These are phyloP conservation scores for Macropis europaea DNA, from an alignment of 2,888 invertebrate genomes.

Conservation along the genomic window DNA sequence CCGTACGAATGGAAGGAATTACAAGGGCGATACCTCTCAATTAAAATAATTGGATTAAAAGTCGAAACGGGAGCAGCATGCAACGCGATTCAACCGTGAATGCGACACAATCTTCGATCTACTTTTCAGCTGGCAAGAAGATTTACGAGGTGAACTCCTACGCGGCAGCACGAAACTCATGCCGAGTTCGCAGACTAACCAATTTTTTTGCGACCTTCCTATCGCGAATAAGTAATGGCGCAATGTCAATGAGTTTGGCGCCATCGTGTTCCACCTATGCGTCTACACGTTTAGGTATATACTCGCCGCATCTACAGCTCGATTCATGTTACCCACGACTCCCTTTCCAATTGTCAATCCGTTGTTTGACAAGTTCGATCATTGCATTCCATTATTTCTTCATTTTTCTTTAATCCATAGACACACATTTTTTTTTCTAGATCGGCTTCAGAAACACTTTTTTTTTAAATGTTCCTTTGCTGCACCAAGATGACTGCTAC, in stretches of 20 bases:
- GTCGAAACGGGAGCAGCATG: constrained; percentile 37
- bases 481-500: too few species aligned
- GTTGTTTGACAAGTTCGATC: too few species aligned
- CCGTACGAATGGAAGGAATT: constrained; percentile 32
- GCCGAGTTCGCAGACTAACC: constrained; percentile 21
- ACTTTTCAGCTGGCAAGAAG: constrained; percentile 47
- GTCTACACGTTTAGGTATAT: constrained; percentile 21
- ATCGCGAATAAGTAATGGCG: constrained; percentile 53
- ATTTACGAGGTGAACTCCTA: constrained; percentile 60
- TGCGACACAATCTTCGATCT: constrained; percentile 61
- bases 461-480: too few species aligned
- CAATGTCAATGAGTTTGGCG: constrained; percentile 66
- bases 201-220: constrained; percentile 49
- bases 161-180: constrained; percentile 33
- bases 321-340: constrained; percentile 9
- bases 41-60: constrained; percentile 57
- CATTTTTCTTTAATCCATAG: too few species aligned
- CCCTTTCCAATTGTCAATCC: too few species aligned
- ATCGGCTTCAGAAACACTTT: too few species aligned
- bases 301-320: constrained; percentile 5
- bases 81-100: constrained; percentile 33
- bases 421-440: too few species aligned
- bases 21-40: constrained; percentile 36
- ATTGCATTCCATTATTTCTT: too few species aligned
- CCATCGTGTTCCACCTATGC: constrained; percentile 49